A percentile compares a stretch with the other conserved stretches of the same genome.
These are phyloP conservation scores for Melanchra persicariae DNA, from an alignment of 2,888 invertebrate genomes.

Conservation along the genomic window DNA sequence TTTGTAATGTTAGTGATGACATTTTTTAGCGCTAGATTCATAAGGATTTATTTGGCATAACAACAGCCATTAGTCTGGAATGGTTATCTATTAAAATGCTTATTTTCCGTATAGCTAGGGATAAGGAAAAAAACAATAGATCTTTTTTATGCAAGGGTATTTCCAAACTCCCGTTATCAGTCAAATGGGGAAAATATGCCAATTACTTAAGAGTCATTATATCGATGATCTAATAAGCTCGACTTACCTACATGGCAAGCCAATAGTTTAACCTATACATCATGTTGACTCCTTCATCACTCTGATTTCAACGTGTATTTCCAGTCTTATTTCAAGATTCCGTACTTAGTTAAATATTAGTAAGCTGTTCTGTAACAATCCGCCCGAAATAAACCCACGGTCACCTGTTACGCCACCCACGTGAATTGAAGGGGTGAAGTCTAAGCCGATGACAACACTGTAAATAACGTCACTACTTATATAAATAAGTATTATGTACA, in stretches of 20 bases:
- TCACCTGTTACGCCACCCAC: conserved; percentile 15
- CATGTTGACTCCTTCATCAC: background rate
- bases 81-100: background rate
- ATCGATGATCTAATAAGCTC: background rate
- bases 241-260: background rate
- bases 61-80: background rate
- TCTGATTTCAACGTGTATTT: background rate
- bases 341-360: background rate
- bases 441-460: conserved; percentile 33
- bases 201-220: background rate
- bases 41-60: background rate
- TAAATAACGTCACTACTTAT: conserved; percentile 27
- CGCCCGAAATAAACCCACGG: background rate
- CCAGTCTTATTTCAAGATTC: background rate
- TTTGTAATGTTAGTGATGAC: conserved; percentile 17
- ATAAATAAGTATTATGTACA: conserved; percentile 33
- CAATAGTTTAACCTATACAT: background rate
- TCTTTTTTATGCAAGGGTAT: conserved; percentile 6
- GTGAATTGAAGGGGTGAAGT: conserved; percentile 23
- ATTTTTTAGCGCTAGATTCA: conserved; percentile 10
- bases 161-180: conserved; percentile 6
- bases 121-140: background rate
- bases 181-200: conserved; percentile 7
- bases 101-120: background rate
- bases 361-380: background rate